Evolutionary conservation across 1,140 invertebrate species (phyloP).

Genomic region (Glossosoma conforme): DNA sequence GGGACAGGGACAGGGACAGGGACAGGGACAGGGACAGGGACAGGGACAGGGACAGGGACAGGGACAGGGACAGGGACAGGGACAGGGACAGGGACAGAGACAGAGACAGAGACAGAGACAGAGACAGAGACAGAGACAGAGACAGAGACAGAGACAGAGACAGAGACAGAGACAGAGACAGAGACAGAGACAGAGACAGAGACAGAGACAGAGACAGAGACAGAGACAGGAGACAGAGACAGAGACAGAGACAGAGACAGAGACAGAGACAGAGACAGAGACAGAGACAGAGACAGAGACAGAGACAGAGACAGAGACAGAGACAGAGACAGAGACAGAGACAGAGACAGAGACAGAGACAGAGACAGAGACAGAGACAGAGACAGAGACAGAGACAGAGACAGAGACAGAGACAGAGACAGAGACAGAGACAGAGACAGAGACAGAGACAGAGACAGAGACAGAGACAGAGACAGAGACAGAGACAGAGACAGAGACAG

Average conservation of each 20-base stretch:
- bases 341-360: constrained; percentile 24
- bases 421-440: constrained; percentile 32
- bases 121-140: constrained; percentile 34
- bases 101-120: constrained; percentile 34
- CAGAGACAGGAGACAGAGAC: constrained; percentile 12
- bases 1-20: background rate
- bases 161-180: constrained; percentile 4
- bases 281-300: constrained; percentile 11
- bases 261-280: constrained; percentile 2
- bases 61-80: background rate
- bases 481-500: constrained; percentile 16
- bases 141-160: constrained; percentile 28
- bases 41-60: background rate
- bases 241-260: constrained; percentile 12
- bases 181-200: constrained; percentile 28
- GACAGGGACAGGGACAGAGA: constrained; percentile 25
- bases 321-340: constrained; percentile 26
- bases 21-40: background rate
- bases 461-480: constrained; percentile 32
- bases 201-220: constrained; percentile 7
- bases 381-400: constrained; percentile 29
- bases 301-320: constrained; percentile 23
- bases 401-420: constrained; percentile 13
- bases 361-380: constrained; percentile 27
- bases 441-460: constrained; percentile 37